Evolutionary conservation across 2,797 vertebrate genomes (phyloP).

Genomic region (Rhadinocentrus ornatus): DNA sequence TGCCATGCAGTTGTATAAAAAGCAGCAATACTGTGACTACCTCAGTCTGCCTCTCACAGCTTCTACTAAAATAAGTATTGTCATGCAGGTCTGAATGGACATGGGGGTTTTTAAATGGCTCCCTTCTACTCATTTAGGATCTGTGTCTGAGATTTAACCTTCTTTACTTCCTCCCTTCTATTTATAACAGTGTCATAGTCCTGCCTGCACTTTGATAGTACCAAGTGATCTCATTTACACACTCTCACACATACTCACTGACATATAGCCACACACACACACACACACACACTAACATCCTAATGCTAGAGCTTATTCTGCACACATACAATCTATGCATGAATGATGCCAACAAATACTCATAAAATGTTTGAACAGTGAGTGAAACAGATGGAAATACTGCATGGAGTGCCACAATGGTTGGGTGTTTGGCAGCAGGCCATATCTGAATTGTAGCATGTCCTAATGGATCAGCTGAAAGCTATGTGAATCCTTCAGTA

Average conservation of each 20-base stretch:
- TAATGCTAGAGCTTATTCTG: conserved; percentile 46
- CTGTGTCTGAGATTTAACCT: conserved; percentile 76
- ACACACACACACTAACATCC: conserved; percentile 10
- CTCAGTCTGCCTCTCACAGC: not conserved
- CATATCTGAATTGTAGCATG: conserved; percentile 66
- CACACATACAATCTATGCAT: conserved; percentile 49
- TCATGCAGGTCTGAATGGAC: conserved; percentile 36
- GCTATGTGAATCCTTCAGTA: conserved; percentile 60
- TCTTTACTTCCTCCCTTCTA: conserved; percentile 81
- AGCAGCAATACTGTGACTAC: not conserved
- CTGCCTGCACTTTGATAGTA: conserved; percentile 80
- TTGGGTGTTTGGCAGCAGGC: conserved; percentile 53
- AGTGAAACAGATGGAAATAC: conserved; percentile 67
- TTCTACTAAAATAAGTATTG: not conserved
- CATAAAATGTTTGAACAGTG: conserved; percentile 67
- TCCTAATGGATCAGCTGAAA: conserved; percentile 77
- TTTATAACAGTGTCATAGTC: conserved; percentile 83
- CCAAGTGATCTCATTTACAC: conserved; percentile 81
- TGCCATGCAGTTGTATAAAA: conserved; percentile 5
- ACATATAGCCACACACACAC: conserved; percentile 24
- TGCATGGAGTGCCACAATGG: conserved; percentile 58
- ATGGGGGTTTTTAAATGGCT: conserved; percentile 54
- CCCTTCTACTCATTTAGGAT: conserved; percentile 61
- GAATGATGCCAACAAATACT: conserved; percentile 62
- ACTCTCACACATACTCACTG: conserved; percentile 42